Evolutionary conservation across 2,888 invertebrate species (phyloP), one percentile per base, ranked within the genome.

Genomic region (Tipula lateralis): DNA sequence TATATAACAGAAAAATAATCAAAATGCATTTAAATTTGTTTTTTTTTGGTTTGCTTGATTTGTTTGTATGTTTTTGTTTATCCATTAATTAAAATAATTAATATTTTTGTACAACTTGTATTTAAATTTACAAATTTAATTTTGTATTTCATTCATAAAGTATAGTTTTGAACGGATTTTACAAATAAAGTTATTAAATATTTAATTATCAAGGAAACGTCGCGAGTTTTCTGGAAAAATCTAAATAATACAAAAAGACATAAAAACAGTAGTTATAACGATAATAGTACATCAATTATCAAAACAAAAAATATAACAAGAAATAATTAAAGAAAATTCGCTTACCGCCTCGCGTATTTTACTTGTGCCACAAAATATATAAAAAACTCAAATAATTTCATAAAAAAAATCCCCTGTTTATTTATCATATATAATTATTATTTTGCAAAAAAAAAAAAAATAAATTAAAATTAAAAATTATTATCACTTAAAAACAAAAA

Each of bases 11-110:
- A 66, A 66, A 66, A 66, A 66, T 24, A 66, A 66, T 24, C 19
- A 66, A 19, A 66, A 66, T 66, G 66, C 66, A 24, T 66, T 66
- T 24, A 16, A 16, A 6, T 24, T 66, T 66, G 19, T 36, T 84
- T 83, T 84, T 84, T 29, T 29, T 84, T 36, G 29, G 36, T 34
- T 84, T 84, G 29, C 24, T 84, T 39, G 13, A n/a, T 84, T 44
- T 29, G 29, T 44, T 84, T 50, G 24, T 84, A 50, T 84, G 5
- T 36, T 13, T 84, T 29, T 84, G n/a, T 44, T 32, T 29, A n/a
- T 50, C 29, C 29, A 84, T 66, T 66, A 66, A 66, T 66, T 66
- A 66, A 66, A 66, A 66, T 66, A 66, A 66, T 66, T 66, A 66
- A 39, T 29, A 84, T 29, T n/a, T n/a, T 30, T 30, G 29, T 39